Evolutionary conservation across 2,113 vertebrate genomes (phyloP).

Genomic region (Marmota monax): DNA sequence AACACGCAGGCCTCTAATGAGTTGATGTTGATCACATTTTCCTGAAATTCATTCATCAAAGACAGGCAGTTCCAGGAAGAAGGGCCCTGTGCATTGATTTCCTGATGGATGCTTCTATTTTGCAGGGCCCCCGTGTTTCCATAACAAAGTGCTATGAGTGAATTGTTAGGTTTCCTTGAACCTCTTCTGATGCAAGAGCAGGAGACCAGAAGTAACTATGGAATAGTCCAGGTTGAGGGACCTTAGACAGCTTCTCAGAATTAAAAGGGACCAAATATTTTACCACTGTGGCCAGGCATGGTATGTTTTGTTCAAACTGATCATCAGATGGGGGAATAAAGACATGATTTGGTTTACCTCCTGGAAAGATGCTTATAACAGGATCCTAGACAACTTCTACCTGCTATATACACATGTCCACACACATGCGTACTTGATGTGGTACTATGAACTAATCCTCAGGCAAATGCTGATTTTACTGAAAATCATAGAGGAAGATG

Average conservation of each 20-base stretch:
- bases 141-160: not conserved
- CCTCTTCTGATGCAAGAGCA: not conserved
- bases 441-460: not conserved
- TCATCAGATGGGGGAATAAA: not conserved
- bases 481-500: not conserved
- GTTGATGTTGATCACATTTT: slow-evolving; percentile 43
- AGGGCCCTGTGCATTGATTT: not conserved
- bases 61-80: not conserved
- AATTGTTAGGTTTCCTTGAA: not conserved
- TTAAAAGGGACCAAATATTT: not conserved
- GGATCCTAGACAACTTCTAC: not conserved
- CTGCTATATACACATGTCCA: not conserved
- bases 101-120: not conserved
- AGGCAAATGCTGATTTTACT: not conserved
- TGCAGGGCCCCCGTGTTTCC: not conserved
- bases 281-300: not conserved
- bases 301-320: not conserved
- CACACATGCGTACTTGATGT: not conserved
- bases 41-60: slow-evolving; percentile 27
- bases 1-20: not conserved
- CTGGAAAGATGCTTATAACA: not conserved
- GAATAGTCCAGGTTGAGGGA: not conserved
- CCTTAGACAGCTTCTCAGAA: not conserved
- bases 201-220: not conserved
- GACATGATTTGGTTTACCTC: not conserved